Evolutionary conservation across 2,113 vertebrate genomes (phyloP), one percentile per base, ranked within the genome.

Genomic region (Syrmaticus mikado): DNA sequence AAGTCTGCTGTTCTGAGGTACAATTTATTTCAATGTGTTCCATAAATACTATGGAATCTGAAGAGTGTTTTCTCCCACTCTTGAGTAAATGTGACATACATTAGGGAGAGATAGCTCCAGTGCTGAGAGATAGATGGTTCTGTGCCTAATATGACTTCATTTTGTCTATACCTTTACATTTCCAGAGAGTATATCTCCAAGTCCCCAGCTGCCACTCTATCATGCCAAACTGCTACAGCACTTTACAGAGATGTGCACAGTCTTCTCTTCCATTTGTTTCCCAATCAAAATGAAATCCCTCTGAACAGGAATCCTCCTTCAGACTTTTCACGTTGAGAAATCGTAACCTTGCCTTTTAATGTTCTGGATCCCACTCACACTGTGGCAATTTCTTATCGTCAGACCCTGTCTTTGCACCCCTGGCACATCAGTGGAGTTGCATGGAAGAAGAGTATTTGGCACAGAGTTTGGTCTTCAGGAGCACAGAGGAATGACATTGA

Each of bases 171-270:
- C 32, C 48, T 95, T 91, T 71, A 36, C 21, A 48, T 25, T 80
- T 85, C 66, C 0, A 1, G 80, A 45, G n/a, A 74, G 10, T 19
- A 34, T n/a, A 34, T 88, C n/a, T 52, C 38, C 65, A 67, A 50
- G 65, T 27, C 62, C 70, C 38, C 67, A 80, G 30, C 24, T 93
- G 71, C 45, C 15, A 4, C 75, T 66, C 22, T 68, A 75, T 78
- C 25, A 52, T 78, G 45, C 10, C 60, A 73, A 68, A 73, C 10
- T 85, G 58, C 72, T 85, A 18, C 21, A 77, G 45, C 72, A 85
- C 0, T 0, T 66, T 83, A 55, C 25, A 80, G 53, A 85, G 20
- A 70, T 20, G 13, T 1, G 0, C 19, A 30, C 4, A 28, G n/a
- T 20, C 36, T 67, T 93, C 40, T 38, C 5, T 66, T 76, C 1